These are phyloP conservation scores for Rhyzopertha dominica DNA, from an alignment of 1,140 invertebrate species.

Conservation along the genomic window DNA sequence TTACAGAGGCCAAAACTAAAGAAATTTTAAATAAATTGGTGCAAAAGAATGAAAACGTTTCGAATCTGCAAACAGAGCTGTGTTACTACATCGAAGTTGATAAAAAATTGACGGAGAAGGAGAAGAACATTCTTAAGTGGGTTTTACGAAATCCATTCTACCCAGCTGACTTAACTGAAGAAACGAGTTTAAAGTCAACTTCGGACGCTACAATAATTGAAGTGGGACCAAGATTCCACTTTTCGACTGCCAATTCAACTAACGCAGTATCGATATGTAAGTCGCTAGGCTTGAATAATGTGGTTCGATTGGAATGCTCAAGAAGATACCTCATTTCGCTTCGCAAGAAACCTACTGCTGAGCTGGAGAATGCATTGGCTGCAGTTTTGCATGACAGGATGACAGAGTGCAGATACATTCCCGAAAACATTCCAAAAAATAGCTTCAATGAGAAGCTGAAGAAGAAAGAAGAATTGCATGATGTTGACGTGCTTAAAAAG, in stretches of 20 bases:
- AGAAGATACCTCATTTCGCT: slow-evolving; percentile 69
- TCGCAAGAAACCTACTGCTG: slow-evolving; percentile 44
- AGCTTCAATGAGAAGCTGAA: slow-evolving; percentile 65
- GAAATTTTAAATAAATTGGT: slow-evolving; percentile 37
- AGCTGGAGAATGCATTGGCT: slow-evolving; percentile 52
- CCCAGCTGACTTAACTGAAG: slow-evolving; percentile 49
- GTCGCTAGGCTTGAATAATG: slow-evolving; percentile 67
- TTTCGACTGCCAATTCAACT: slow-evolving; percentile 90
- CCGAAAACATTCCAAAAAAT: slow-evolving; percentile 63
- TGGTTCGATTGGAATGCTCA: slow-evolving; percentile 76
- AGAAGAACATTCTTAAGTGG: slow-evolving; percentile 60
- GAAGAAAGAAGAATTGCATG: slow-evolving; percentile 44
- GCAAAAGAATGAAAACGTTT: slow-evolving; percentile 22
- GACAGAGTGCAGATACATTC: slow-evolving; percentile 71
- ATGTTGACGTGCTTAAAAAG: slow-evolving; percentile 71
- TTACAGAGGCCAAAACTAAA: slow-evolving; percentile 33
- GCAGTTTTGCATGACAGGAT: slow-evolving; percentile 72
- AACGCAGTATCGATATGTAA: slow-evolving; percentile 92
- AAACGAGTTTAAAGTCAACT: slow-evolving; percentile 34
- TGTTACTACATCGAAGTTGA: slow-evolving; percentile 73
- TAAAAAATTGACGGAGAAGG: slow-evolving; percentile 49
- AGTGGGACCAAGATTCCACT: slow-evolving; percentile 85
- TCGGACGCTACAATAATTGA: slow-evolving; percentile 59
- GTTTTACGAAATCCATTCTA: slow-evolving; percentile 63
- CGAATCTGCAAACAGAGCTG: slow-evolving; percentile 61